These are phyloP conservation scores for Dasypolia templi DNA, from an alignment of 2,888 invertebrate species.

Conservation along the genomic window DNA sequence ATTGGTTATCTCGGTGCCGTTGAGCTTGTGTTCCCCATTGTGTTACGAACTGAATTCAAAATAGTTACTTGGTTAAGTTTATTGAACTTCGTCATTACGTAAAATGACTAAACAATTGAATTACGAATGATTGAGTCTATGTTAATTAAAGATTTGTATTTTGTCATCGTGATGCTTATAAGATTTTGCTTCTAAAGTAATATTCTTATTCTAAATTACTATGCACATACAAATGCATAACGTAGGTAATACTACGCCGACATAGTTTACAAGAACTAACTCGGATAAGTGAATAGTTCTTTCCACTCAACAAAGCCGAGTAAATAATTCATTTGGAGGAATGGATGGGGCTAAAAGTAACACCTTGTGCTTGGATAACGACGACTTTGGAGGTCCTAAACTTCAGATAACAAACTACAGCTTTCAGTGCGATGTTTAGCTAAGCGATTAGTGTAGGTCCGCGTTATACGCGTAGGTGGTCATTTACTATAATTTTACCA, in stretches of 20 bases:
- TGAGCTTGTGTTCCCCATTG: conserved; percentile 36
- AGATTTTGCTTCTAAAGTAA: too few relatives aligned
- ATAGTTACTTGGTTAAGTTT: conserved; percentile 27
- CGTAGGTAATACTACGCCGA: conserved; percentile 14
- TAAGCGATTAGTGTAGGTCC: conserved; percentile 72
- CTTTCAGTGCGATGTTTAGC: conserved; percentile 74
- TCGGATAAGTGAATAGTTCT: conserved; percentile 37
- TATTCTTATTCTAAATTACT: conserved; percentile 15
- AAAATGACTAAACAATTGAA: conserved; percentile 6
- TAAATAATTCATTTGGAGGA: conserved; percentile 60
- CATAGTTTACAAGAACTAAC: conserved; percentile 38
- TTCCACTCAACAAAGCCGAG: conserved; percentile 49
- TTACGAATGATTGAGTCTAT: not conserved
- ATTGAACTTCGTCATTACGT: conserved; percentile 8
- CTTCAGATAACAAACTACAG: conserved; percentile 72
- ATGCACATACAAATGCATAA: conserved; percentile 21
- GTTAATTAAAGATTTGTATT: not conserved
- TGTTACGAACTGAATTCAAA: conserved; percentile 30
- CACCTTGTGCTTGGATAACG: conserved; percentile 65
- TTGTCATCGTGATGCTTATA: too few relatives aligned
- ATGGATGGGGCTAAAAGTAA: conserved; percentile 67
- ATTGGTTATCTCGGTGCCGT: conserved; percentile 59
- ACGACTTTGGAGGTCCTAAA: conserved; percentile 73
- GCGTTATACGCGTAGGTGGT: conserved; percentile 75
- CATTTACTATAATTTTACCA: conserved; percentile 72